These are phyloP conservation scores for Carabus problematicus DNA, from an alignment of 2,888 invertebrate species.

Conservation along the genomic window DNA sequence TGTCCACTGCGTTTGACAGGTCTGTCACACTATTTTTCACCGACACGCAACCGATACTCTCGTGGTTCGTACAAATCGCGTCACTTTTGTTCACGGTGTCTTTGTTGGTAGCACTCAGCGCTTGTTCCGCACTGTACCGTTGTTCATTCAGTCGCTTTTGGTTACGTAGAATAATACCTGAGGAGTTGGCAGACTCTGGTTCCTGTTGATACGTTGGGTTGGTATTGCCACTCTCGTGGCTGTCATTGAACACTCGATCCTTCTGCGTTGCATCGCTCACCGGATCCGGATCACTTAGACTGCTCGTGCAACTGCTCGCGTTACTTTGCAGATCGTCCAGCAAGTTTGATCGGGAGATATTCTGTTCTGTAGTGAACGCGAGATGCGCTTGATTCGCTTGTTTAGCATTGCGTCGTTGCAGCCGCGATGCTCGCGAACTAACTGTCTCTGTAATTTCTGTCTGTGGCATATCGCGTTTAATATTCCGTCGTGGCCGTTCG, in stretches of 20 bases:
- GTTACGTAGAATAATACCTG: conserved; percentile 69
- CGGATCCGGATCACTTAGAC: conserved; percentile 58
- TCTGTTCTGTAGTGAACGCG: conserved; percentile 54
- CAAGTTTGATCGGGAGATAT: conserved; percentile 56
- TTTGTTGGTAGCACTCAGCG: conserved; percentile 6
- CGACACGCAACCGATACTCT: not conserved
- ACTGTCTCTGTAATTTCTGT: conserved; percentile 53
- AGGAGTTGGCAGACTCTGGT: conserved; percentile 45
- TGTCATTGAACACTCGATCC: conserved; percentile 58
- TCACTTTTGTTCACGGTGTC: conserved; percentile 2
- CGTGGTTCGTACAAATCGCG: not conserved
- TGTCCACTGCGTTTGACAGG: no score
- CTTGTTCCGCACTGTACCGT: not conserved
- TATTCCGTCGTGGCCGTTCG: conserved; percentile 42
- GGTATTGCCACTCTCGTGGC: conserved; percentile 56
- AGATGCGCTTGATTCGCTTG: conserved; percentile 54
- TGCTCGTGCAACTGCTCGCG: conserved; percentile 61
- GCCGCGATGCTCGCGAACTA: conserved; percentile 55
- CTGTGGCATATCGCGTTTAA: conserved; percentile 45
- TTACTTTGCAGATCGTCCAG: conserved; percentile 60
- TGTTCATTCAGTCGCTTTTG: conserved; percentile 63
- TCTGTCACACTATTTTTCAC: not conserved
- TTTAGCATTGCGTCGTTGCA: conserved; percentile 56
- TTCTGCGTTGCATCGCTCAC: conserved; percentile 58
- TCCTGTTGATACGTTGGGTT: conserved; percentile 17